Evolutionary conservation across 2,888 invertebrate genomes (phyloP).

Genomic region (Cephus rjabovi): DNA sequence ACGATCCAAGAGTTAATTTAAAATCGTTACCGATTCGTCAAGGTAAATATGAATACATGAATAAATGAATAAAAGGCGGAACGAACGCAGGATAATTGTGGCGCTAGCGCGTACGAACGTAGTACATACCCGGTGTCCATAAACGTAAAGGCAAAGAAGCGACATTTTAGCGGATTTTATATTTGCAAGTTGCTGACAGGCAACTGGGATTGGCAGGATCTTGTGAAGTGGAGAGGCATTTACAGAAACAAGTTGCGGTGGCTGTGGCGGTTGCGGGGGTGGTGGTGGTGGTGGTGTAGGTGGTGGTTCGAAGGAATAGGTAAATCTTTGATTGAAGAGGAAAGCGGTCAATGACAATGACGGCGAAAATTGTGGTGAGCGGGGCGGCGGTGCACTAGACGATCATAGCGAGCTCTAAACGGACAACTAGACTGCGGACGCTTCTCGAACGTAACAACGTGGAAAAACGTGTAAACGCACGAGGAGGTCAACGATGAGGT

Average conservation of each 20-base stretch:
- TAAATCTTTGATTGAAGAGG: background rate
- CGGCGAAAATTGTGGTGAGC: constrained; percentile 18
- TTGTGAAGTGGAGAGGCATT: background rate
- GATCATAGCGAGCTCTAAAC: constrained; percentile 11
- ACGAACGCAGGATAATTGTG: background rate
- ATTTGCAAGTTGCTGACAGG: background rate
- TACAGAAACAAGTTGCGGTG: background rate
- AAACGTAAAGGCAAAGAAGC: background rate
- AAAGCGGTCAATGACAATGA: constrained; percentile 16
- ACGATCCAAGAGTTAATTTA: background rate
- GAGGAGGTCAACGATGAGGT: constrained; percentile 1
- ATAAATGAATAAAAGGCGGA: background rate
- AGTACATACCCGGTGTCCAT: background rate
- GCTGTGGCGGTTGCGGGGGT: background rate
- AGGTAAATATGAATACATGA: background rate
- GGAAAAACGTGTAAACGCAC: background rate
- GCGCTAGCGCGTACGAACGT: background rate
- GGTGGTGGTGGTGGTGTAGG: background rate
- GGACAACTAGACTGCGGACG: constrained; percentile 14
- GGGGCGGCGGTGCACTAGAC: constrained; percentile 26
- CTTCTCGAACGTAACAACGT: constrained; percentile 10
- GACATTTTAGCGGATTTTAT: background rate
- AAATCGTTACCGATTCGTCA: no score
- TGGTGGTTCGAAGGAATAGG: background rate
- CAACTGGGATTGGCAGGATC: background rate